Evolutionary conservation across 2,888 invertebrate species (phyloP).

Genomic region (Gari tellinella): DNA sequence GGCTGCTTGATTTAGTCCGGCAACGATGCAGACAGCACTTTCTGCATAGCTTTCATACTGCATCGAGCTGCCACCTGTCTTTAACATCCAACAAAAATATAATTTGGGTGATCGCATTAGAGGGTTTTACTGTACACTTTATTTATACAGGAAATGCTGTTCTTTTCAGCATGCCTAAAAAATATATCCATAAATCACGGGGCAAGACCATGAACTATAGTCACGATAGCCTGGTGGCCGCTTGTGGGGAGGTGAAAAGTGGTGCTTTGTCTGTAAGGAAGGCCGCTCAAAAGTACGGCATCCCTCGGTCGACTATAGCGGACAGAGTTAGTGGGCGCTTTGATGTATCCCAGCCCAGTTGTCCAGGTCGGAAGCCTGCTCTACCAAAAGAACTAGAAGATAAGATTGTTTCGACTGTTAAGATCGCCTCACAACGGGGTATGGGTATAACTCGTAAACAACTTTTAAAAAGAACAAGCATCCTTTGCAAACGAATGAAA

Average conservation of each 20-base stretch:
- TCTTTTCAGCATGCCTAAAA: background rate
- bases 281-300: conserved; percentile 11
- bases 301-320: conserved; percentile 24
- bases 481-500: background rate
- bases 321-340: conserved; percentile 26
- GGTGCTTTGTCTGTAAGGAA: conserved; percentile 9
- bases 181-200: background rate
- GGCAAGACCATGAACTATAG: conserved; percentile 6
- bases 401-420: conserved; percentile 20
- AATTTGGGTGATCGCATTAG: too few species aligned
- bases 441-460: conserved; percentile 28
- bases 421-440: conserved; percentile 23
- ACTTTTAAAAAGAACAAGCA: conserved; percentile 2
- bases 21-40: too few species aligned
- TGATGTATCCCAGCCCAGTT: conserved; percentile 6
- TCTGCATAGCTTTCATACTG: too few species aligned
- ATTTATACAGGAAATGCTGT: too few species aligned
- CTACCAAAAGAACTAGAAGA: conserved; percentile 17
- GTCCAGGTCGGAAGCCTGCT: conserved; percentile 2
- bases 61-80: too few species aligned
- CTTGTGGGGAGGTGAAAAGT: conserved; percentile 19
- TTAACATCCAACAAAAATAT: too few species aligned
- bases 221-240: conserved; percentile 13
- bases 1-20: too few species aligned
- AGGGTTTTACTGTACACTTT: too few species aligned